These are phyloP conservation scores for Escarpia spicata DNA, from an alignment of 2,888 invertebrate species.

Conservation along the genomic window DNA sequence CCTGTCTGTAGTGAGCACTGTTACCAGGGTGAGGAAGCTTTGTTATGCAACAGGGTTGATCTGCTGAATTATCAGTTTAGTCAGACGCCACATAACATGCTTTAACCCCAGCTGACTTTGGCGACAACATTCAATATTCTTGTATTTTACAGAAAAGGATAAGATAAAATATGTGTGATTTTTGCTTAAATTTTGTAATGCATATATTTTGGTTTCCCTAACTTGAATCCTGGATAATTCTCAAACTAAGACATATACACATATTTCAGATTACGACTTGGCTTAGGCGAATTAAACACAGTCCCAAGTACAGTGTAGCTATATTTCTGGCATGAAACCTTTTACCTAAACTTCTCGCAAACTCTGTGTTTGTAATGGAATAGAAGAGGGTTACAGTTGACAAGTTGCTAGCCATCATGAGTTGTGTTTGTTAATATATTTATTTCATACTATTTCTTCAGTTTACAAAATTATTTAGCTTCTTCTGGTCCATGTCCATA, in stretches of 20 bases:
- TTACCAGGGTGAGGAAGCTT: background rate
- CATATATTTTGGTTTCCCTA: background rate
- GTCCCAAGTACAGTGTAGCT: background rate
- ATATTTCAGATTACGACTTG: background rate
- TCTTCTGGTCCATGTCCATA: background rate
- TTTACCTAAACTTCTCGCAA: background rate
- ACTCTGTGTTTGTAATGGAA: background rate
- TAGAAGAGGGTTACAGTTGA: background rate
- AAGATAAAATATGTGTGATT: background rate
- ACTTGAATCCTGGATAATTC: background rate
- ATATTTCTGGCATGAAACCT: background rate
- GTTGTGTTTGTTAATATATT: no score
- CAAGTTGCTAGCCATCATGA: background rate
- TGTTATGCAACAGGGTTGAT: constrained; percentile 9
- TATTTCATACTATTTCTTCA: no score
- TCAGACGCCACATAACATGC: background rate
- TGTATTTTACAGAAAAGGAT: background rate
- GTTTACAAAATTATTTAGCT: background rate
- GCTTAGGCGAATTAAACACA: background rate
- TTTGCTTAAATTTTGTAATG: background rate
- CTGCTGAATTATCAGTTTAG: background rate
- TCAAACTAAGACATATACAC: background rate
- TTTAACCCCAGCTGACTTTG: background rate
- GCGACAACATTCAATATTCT: background rate
- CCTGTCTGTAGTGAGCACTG: background rate